Percentiles rank a stretch among this genome's conserved stretches.
phyloP scores from a whole-genome alignment of 2,797 vertebrate genomes.

The Mycteria americana region DNA sequence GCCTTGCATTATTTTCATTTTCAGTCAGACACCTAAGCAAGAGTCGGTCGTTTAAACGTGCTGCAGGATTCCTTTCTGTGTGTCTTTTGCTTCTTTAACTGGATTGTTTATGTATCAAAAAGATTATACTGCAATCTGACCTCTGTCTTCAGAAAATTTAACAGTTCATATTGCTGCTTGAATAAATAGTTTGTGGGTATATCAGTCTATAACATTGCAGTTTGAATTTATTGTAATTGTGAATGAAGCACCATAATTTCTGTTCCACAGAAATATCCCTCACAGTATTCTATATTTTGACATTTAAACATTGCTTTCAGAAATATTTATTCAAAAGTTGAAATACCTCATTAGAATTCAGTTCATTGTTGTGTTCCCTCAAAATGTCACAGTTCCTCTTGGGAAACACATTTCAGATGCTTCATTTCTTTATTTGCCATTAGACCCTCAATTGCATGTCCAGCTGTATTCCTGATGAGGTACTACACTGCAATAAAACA shows the following conservation, averaged over 20 bases:
- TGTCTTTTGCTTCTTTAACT: not conserved
- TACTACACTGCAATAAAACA: not conserved
- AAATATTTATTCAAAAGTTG: not conserved
- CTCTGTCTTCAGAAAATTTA: not conserved
- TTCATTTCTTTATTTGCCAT: not conserved
- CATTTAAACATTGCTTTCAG: not conserved
- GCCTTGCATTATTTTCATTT: not conserved
- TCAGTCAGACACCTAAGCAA: not conserved
- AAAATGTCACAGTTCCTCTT: not conserved
- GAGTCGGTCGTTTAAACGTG: not conserved
- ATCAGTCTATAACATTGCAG: not conserved
- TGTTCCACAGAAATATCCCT: not conserved
- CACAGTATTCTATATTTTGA: not conserved
- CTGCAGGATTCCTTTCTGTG: not conserved
- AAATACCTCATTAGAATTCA: not conserved
- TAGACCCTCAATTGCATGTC: not conserved
- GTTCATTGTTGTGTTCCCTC: not conserved
- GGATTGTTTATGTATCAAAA: not conserved
- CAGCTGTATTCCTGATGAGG: not conserved
- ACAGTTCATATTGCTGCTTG: not conserved
- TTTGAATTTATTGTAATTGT: not conserved
- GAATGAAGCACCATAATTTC: not conserved
- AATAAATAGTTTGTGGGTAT: not conserved
- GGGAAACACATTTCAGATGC: not conserved
- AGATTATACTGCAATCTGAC: not conserved